These are phyloP conservation scores for Drosophila subsilvestris DNA, from an alignment of 2,888 invertebrate genomes.

Conservation along the genomic window DNA sequence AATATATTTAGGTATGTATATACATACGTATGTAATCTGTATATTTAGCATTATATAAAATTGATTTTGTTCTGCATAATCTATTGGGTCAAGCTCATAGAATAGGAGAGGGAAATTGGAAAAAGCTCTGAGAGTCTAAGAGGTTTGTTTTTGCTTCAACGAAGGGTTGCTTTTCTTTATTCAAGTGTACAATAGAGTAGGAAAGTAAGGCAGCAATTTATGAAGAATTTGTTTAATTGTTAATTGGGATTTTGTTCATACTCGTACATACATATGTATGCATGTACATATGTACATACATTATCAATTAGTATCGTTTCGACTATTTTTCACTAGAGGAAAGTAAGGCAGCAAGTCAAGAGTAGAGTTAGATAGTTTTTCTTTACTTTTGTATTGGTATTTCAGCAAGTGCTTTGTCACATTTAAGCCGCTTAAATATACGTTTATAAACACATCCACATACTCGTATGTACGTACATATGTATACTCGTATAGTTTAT, in stretches of 20 bases:
- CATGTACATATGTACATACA: background rate
- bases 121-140: conserved; percentile 59
- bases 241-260: conserved; percentile 44
- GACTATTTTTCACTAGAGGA: conserved; percentile 51
- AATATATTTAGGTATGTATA: conserved; percentile 40
- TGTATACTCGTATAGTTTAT: background rate
- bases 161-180: background rate
- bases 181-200: conserved; percentile 43
- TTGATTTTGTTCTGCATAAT: conserved; percentile 43
- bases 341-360: conserved; percentile 75
- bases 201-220: conserved; percentile 77
- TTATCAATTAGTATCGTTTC: conserved; percentile 28
- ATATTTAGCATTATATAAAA: conserved; percentile 39
- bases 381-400: conserved; percentile 46
- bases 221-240: conserved; percentile 49
- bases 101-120: conserved; percentile 55
- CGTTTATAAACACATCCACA: conserved; percentile 67
- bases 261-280: background rate
- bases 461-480: conserved; percentile 53
- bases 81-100: conserved; percentile 59
- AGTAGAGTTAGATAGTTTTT: conserved; percentile 52
- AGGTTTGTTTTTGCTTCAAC: conserved; percentile 1
- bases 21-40: conserved; percentile 12
- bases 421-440: conserved; percentile 71
- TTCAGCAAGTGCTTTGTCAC: conserved; percentile 77